Base-by-base conservation (phyloP, 1,140 invertebrate genomes). In the Nymphalis io region DNA sequence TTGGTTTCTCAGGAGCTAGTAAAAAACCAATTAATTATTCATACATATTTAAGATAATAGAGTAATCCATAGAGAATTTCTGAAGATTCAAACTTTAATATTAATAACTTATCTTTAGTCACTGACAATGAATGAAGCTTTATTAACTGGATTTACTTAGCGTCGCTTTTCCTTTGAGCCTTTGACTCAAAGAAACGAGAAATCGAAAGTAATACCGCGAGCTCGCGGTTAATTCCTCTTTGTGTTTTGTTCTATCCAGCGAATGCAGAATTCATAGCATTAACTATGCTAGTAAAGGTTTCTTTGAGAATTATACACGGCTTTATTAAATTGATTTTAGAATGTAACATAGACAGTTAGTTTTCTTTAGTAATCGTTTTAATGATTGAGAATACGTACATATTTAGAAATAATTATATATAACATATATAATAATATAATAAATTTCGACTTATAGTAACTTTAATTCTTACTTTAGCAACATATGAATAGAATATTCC, bases 121-220 rank as follows among this genome's bases (percentile, higher is more conserved):
- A 60, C 15, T 39, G 33, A 67, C 64, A 59, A 67, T 46, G 48
- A 38, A 23, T 58, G 39, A 60, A 46, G 55, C 18, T 46, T 60
- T 67, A 67, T 60, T 59, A 59, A 59, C 42, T 60, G 16, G 55
- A 59, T 60, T 59, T 67, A 44, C 64, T 60, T 42, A 60, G 58
- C 40, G 62, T 1, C 38, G 40, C 23, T 23, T 48, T 66, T 38
- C 55, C 64, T 66, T 66, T 66, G 53, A 66, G 64, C 40, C 51
- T 66, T 66, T 66, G 64, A 58, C 15, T 66, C 64, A 66, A 66
- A 66, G 53, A 58, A 63, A 63, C 48, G 18, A 39, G 61, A 63
- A 53, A 53, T 63, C 55, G 64, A 66, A 59, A 66, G 64, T 66
- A 66, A 57, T 57, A 55, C 55, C 18, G 48, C 38, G n/a, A 33